phyloP scores from a whole-genome alignment of 2,113 vertebrate species.

The Myrmecobius fasciatus region DNA sequence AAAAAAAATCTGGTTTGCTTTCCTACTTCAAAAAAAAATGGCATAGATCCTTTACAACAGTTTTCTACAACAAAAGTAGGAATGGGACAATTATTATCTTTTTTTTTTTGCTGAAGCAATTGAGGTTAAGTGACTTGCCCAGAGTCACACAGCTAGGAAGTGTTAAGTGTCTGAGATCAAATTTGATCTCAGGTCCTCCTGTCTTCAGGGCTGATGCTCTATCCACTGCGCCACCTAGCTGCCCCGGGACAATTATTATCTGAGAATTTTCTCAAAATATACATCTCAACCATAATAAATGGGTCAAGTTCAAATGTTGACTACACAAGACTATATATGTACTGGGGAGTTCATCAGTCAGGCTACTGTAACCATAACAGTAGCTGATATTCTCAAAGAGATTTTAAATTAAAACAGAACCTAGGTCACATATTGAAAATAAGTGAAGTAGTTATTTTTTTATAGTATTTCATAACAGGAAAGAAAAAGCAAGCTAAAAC shows the following conservation, averaged over 20 bases:
- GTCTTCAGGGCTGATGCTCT: no score
- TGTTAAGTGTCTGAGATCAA: no score
- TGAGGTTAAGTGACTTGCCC: no score
- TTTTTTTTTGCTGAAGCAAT: no score
- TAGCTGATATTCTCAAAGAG: not conserved
- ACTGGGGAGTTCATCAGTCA: constrained; percentile 5
- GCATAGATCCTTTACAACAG: constrained; percentile 37
- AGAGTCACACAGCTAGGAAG: no score
- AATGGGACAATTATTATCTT: constrained; percentile 25
- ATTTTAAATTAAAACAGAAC: constrained; percentile 50
- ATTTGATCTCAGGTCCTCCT: no score
- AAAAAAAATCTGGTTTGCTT: constrained; percentile 57
- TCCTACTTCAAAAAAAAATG: constrained; percentile 62
- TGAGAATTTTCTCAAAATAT: constrained; percentile 44
- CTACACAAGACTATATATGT: not conserved
- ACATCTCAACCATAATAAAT: constrained; percentile 1
- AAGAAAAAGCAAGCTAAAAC: constrained; percentile 26
- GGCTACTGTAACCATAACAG: not conserved
- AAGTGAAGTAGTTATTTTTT: constrained; percentile 26
- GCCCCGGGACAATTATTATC: constrained; percentile 31
- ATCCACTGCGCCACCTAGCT: no score
- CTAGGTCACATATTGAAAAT: constrained; percentile 31
- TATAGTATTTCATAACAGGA: not conserved
- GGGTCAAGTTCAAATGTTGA: constrained; percentile 13
- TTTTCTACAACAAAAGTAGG: constrained; percentile 41